phyloP scores from a whole-genome alignment of 2,113 vertebrate species.

The Campylorhamphus procurvoides region DNA sequence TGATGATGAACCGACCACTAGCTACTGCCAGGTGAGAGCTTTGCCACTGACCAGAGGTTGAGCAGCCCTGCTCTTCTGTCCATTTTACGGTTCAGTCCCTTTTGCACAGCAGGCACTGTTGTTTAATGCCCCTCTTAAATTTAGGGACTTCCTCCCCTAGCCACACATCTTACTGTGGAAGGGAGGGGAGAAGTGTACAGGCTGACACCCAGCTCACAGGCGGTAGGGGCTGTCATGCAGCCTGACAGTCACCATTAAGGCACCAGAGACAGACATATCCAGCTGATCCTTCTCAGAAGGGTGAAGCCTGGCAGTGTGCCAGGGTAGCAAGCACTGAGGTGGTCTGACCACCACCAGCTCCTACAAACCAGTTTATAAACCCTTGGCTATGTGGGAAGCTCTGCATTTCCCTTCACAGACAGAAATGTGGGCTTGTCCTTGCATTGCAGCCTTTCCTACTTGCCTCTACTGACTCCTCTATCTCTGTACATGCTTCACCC shows the following conservation, averaged over 20 bases:
- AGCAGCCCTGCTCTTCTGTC: neutral
- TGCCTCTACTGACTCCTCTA: fast-evolving
- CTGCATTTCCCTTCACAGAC: neutral
- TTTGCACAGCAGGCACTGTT: neutral
- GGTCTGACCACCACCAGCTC: neutral
- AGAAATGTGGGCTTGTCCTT: neutral
- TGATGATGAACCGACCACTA: conserved; percentile 75
- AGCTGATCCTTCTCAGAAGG: neutral
- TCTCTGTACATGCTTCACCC: fast-evolving
- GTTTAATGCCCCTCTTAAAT: neutral
- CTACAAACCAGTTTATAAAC: neutral
- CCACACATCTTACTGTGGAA: neutral
- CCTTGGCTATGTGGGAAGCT: neutral
- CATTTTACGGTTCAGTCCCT: neutral
- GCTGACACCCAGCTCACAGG: neutral
- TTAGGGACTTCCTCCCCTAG: neutral
- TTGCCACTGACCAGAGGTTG: neutral
- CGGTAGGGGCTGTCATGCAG: neutral
- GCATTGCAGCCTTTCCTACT: fast-evolving
- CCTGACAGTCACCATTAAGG: neutral
- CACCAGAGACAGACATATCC: neutral
- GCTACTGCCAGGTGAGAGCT: conserved; percentile 78
- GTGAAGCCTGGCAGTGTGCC: neutral
- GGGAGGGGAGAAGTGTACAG: neutral
- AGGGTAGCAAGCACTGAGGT: neutral